These are phyloP conservation scores for Neelides sp. DNA, from an alignment of 1,140 invertebrate genomes.

Conservation along the genomic window DNA sequence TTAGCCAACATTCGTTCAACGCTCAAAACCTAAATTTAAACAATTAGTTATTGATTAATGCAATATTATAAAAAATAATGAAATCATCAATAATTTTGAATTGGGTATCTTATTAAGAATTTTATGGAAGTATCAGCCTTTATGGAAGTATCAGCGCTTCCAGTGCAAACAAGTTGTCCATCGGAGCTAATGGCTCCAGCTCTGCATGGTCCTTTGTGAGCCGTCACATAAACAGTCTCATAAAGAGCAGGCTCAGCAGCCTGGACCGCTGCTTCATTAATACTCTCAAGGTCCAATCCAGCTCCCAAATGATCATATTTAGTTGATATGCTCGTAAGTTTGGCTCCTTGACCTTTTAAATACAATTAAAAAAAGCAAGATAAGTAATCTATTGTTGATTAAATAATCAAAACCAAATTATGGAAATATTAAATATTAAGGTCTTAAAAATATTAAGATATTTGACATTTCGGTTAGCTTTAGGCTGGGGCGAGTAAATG, in stretches of 20 bases:
- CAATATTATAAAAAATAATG: conserved; percentile 9
- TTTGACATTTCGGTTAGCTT: too few relatives aligned
- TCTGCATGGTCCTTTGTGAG: conserved; percentile 91
- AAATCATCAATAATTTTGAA: conserved; percentile 4
- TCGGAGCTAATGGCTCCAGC: conserved; percentile 88
- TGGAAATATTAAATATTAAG: conserved; percentile 45
- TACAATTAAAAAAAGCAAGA: conserved; percentile 41
- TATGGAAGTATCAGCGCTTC: conserved; percentile 94
- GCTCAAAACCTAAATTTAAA: conserved; percentile 62
- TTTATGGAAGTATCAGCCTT: conserved; percentile 51
- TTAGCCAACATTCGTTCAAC: conserved; percentile 96
- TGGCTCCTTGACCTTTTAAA: conserved; percentile 43
- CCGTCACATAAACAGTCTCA: conserved; percentile 97
- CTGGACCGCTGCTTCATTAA: conserved; percentile 75
- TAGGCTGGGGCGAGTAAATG: too few relatives aligned
- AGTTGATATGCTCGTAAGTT: conserved; percentile 22
- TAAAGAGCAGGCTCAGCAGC: conserved; percentile 90
- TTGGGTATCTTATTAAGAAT: neutral
- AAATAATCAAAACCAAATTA: conserved; percentile 59
- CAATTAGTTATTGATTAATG: conserved; percentile 12
- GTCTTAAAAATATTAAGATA: too few relatives aligned
- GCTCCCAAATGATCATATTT: conserved; percentile 33
- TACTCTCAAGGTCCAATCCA: conserved; percentile 80
- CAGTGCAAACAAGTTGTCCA: conserved; percentile 93
- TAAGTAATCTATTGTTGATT: conserved; percentile 43